Percentiles rank a stretch among this genome's conserved stretches.
Conservation (phyloP, 2,113 vertebrate genomes). For the Lota lota region DNA sequence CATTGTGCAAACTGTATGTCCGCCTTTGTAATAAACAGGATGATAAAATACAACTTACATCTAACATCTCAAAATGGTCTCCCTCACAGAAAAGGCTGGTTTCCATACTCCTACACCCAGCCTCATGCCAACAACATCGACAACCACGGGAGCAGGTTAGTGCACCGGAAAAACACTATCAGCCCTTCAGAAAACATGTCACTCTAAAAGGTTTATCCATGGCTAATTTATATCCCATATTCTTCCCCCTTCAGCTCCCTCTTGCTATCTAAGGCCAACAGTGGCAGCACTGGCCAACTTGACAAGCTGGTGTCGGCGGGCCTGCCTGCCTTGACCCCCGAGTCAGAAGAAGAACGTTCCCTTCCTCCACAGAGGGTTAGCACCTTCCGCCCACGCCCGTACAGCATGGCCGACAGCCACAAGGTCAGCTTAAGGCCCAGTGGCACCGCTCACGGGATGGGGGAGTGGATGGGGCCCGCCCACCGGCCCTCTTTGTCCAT, state of each 20-base stretch:
- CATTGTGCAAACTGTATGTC: no score
- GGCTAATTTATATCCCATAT: background rate
- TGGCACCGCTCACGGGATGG: slow-evolving; percentile 3
- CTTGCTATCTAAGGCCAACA: slow-evolving; percentile 68
- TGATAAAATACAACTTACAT: background rate
- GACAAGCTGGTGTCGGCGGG: slow-evolving; percentile 67
- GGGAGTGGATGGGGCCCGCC: background rate
- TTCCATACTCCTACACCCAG: slow-evolving; percentile 84
- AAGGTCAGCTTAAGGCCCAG: slow-evolving; percentile 49
- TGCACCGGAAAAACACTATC: background rate
- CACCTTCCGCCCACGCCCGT: slow-evolving; percentile 78
- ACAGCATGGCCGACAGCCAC: slow-evolving; percentile 81
- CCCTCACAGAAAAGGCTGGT: slow-evolving; percentile 81
- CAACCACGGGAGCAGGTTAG: slow-evolving; percentile 65
- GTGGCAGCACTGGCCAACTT: slow-evolving; percentile 72
- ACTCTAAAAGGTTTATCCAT: no score
- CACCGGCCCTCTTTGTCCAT: slow-evolving; percentile 6
- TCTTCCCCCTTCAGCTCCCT: slow-evolving; percentile 52
- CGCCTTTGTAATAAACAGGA: no score
- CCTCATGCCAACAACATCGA: slow-evolving; percentile 61
- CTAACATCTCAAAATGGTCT: background rate
- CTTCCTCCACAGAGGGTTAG: slow-evolving; percentile 70
- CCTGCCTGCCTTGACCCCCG: slow-evolving; percentile 47
- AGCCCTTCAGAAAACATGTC: no score
- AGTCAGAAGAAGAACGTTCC: slow-evolving; percentile 62